A percentile compares a stretch with the other conserved stretches of the same genome.
Evolutionary conservation across 2,797 vertebrate genomes (phyloP).

Genomic region (Sciurus vulgaris): DNA sequence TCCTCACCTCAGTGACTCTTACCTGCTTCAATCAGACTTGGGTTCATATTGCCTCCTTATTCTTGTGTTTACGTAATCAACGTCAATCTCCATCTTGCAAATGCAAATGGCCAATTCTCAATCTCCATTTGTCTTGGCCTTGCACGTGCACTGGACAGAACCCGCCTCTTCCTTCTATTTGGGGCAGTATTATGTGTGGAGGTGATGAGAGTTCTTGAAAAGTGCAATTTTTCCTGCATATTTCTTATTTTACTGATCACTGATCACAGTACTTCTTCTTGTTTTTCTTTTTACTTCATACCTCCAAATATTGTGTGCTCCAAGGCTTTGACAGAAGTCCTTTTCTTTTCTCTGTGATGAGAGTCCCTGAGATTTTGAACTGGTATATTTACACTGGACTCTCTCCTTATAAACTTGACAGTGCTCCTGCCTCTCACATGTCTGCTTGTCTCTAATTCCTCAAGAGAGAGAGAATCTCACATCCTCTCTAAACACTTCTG

Average conservation of each 20-base stretch:
- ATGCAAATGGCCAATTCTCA: background rate
- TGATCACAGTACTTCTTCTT: background rate
- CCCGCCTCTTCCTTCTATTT: background rate
- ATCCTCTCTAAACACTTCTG: background rate
- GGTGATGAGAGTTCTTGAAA: background rate
- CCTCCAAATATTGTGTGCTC: background rate
- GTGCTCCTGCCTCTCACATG: background rate
- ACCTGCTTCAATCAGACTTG: background rate
- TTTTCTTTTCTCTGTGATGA: background rate
- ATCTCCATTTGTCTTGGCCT: background rate
- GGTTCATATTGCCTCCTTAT: background rate
- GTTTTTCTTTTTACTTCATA: background rate
- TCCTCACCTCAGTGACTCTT: background rate
- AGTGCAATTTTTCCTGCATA: background rate
- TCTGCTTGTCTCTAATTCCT: background rate
- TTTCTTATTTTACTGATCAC: background rate
- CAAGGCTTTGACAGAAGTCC: background rate
- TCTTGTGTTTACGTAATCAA: background rate
- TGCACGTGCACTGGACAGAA: background rate
- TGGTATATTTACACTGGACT: background rate
- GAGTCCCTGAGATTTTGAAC: background rate
- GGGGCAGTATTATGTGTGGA: background rate
- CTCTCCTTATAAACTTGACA: background rate
- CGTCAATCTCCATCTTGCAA: background rate
- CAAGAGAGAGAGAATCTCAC: background rate